Conservation (phyloP, 2,888 invertebrate species). For the Morpho achilles region DNA sequence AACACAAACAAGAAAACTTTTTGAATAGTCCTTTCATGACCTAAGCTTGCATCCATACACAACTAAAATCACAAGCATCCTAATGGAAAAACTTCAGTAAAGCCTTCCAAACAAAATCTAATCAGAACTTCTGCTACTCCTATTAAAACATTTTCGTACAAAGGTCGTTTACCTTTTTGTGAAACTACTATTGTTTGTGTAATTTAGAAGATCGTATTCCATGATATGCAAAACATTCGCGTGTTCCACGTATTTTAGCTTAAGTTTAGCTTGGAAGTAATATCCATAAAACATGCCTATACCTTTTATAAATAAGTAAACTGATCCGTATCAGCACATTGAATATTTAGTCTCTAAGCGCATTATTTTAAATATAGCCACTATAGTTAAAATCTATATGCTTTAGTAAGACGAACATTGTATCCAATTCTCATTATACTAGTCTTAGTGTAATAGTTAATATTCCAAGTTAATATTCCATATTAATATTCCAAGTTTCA, state of each 20-base stretch:
- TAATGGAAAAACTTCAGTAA: not conserved
- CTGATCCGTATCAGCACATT: too few relatives aligned
- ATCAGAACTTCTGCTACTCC: constrained; percentile 1
- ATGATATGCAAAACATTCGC: constrained; percentile 5
- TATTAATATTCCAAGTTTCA: too few relatives aligned
- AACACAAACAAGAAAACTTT: constrained; percentile 2
- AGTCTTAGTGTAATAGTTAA: too few relatives aligned
- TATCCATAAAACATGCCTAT: too few relatives aligned
- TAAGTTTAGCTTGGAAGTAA: constrained; percentile 1
- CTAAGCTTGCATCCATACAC: not conserved
- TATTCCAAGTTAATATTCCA: too few relatives aligned
- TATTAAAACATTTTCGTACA: not conserved
- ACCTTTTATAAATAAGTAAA: too few relatives aligned
- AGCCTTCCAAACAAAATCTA: constrained; percentile 1
- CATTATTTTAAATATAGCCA: too few relatives aligned
- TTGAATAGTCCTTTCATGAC: not conserved
- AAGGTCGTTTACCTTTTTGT: constrained; percentile 1
- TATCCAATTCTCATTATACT: too few relatives aligned
- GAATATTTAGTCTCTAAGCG: too few relatives aligned
- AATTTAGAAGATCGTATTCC: constrained; percentile 3
- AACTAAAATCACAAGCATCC: not conserved
- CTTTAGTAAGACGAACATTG: too few relatives aligned
- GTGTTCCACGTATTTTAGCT: constrained; percentile 5
- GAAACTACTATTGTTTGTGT: not conserved
- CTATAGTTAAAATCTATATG: too few relatives aligned